Evolutionary conservation across 2,113 vertebrate genomes (phyloP), one percentile per base, ranked within the genome.

Genomic region (Tichodroma muraria): DNA sequence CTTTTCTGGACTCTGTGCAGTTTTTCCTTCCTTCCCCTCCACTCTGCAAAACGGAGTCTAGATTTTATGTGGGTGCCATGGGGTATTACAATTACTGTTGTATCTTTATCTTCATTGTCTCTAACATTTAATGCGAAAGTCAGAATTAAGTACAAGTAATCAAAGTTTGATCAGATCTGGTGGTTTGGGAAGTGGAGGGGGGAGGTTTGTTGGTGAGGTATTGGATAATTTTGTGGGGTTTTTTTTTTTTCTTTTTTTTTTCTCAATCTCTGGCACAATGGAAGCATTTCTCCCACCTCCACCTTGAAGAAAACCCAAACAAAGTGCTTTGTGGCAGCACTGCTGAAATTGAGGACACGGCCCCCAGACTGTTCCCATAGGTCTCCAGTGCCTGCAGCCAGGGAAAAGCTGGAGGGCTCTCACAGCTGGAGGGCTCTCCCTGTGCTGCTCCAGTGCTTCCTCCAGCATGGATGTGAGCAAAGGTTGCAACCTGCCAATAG

Each of bases 101-200:
- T 37, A 15, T 35, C 22, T 73, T 70, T 33, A 30, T 23, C 35
- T 79, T 6, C 2, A 2, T 69, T 75, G 11, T 52, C 44, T 56
- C 57, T n/a, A 25, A 31, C 35, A 12, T 53, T 54, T 81, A 52
- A 40, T 6, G 1, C 2, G 8, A 75, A 59, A n/a, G 16, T 81
- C 33, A 63, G 61, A 79, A 31, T 69, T 70, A 63, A 53, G 20
- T 38, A 38, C 9, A 59, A 16, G 12, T 45, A 38, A n/a, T 57
- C 6, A 28, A 70, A 11, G 3, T 49, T 42, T 66, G 13, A 69
- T 72, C 16, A 35, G 10, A 66, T 50, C 11, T 38, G 38, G 6
- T 19, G 0, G 1, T 52, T 9, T 8, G 7, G 12, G 4, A n/a
- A n/a, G n/a, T n/a, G 4, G 9, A 10, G 4, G 6, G 19, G 7